Conservation (phyloP, 2,797 vertebrate species). For the Petrocephalus sullivani region DNA sequence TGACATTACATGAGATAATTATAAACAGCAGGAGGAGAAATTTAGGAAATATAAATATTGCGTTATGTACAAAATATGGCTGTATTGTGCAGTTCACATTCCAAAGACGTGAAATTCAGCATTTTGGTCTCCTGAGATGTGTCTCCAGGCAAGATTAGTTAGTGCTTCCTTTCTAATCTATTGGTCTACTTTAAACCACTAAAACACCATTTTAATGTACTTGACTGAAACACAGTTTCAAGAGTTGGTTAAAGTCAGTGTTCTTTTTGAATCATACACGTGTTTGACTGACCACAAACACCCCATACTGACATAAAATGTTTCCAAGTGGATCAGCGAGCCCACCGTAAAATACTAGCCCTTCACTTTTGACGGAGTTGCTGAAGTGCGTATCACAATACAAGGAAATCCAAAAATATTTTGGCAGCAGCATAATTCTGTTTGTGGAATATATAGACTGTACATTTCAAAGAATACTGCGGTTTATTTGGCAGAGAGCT, state of each 20-base stretch:
- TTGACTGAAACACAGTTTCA: not conserved
- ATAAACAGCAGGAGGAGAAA: too few relatives aligned
- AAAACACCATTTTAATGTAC: not conserved
- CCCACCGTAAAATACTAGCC: not conserved
- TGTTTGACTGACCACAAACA: slow-evolving; percentile 6
- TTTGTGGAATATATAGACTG: not conserved
- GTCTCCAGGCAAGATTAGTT: too few relatives aligned
- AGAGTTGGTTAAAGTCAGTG: not conserved
- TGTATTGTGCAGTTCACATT: too few relatives aligned
- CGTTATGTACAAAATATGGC: too few relatives aligned
- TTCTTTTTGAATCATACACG: not conserved
- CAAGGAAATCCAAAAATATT: not conserved
- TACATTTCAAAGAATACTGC: not conserved
- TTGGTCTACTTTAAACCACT: not conserved
- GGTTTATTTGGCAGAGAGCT: not conserved
- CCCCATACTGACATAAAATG: not conserved
- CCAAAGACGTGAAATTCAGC: too few relatives aligned
- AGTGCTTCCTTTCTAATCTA: not conserved
- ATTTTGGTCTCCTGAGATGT: too few relatives aligned
- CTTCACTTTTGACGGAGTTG: not conserved
- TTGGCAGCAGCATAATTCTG: not conserved
- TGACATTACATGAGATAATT: too few relatives aligned
- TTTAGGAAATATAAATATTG: too few relatives aligned
- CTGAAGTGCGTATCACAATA: not conserved
- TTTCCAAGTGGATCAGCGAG: not conserved